Conservation (phyloP, 2,888 invertebrate species). For the Abrostola tripartita region DNA sequence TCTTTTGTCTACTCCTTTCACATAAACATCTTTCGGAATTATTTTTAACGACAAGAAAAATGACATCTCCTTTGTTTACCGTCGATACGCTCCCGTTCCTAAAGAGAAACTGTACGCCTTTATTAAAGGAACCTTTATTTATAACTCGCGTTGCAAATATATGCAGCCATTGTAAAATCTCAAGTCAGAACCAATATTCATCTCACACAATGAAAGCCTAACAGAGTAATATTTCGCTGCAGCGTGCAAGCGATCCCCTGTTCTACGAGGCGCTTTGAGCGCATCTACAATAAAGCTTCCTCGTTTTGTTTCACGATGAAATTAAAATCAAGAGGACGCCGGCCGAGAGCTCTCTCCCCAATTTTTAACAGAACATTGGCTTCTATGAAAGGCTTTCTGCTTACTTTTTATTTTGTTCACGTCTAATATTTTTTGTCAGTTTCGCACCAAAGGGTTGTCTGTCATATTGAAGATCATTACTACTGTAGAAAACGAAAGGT, state of each 20-base stretch:
- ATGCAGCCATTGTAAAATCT: slow-evolving; percentile 40
- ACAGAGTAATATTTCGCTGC: slow-evolving; percentile 44
- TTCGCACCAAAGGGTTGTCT: slow-evolving; percentile 23
- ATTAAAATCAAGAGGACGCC: slow-evolving; percentile 66
- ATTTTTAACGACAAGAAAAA: slow-evolving; percentile 32
- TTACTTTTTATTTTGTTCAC: slow-evolving; percentile 51
- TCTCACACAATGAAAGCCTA: slow-evolving; percentile 33
- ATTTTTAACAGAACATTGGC: slow-evolving; percentile 61
- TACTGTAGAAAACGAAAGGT: slow-evolving; percentile 16
- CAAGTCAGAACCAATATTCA: slow-evolving; percentile 51
- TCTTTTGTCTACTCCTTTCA: too few relatives aligned
- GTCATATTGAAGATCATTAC: slow-evolving; percentile 23
- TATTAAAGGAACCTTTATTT: slow-evolving; percentile 30
- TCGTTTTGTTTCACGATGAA: slow-evolving; percentile 65
- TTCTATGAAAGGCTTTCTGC: slow-evolving; percentile 50
- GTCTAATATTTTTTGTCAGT: slow-evolving; percentile 39
- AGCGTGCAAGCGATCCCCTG: slow-evolving; percentile 33
- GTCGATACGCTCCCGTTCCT: slow-evolving; percentile 34
- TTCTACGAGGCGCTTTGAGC: slow-evolving; percentile 54
- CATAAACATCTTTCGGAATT: slow-evolving; percentile 19
- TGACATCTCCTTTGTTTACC: slow-evolving; percentile 23
- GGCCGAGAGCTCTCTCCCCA: slow-evolving; percentile 50
- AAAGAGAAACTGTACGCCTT: slow-evolving; percentile 28
- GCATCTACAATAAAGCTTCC: slow-evolving; percentile 52
- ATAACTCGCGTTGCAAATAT: slow-evolving; percentile 26